These are phyloP conservation scores for Cyprinodon brontotheroides DNA, from an alignment of 2,113 vertebrate genomes.

Conservation along the genomic window DNA sequence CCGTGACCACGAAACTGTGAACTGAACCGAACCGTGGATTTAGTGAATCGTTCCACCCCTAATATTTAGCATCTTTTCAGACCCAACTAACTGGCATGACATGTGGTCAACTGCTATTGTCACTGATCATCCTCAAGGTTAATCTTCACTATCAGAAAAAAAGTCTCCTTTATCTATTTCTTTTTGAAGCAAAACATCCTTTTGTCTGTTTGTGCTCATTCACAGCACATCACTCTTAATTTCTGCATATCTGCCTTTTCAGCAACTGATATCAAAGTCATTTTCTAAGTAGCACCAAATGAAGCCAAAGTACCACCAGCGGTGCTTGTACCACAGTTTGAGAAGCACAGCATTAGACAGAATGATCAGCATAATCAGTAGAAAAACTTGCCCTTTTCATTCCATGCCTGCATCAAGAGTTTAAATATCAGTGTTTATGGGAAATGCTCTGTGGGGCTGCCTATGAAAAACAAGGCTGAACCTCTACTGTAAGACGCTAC, in stretches of 20 bases:
- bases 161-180: background rate
- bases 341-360: background rate
- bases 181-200: background rate
- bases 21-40: too few species aligned
- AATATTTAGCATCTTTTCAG: too few species aligned
- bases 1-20: too few species aligned
- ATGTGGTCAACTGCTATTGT: background rate
- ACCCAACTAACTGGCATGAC: background rate
- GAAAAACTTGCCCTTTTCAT: slow-evolving; percentile 32
- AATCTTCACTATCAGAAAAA: too few species aligned
- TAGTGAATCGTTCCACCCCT: too few species aligned
- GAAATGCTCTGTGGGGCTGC: slow-evolving; percentile 24
- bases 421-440: slow-evolving; percentile 33
- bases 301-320: background rate
- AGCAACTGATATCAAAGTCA: background rate
- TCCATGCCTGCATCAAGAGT: slow-evolving; percentile 37
- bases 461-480: slow-evolving; percentile 29
- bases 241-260: background rate
- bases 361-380: slow-evolving; percentile 20
- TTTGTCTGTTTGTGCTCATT: background rate
- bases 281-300: background rate
- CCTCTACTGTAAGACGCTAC: slow-evolving; percentile 12
- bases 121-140: too few species aligned
- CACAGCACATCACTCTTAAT: background rate
- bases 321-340: background rate